Evolutionary conservation across 1,140 invertebrate genomes (phyloP).

Genomic region (Colletes gigas): DNA sequence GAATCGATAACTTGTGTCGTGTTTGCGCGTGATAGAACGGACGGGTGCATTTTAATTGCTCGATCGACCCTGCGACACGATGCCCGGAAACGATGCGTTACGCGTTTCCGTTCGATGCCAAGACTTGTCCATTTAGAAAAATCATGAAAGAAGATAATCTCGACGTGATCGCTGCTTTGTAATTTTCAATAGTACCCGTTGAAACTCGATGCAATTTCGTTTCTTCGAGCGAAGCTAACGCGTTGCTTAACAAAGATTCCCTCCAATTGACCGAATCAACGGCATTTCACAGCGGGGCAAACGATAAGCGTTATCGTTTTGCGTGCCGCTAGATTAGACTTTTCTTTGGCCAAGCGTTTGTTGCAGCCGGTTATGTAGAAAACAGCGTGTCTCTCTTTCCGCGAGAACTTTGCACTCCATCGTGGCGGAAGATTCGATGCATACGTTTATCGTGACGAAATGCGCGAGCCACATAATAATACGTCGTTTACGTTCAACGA

Average conservation of each 20-base stretch:
- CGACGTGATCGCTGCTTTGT: not conserved
- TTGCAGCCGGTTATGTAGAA: slow-evolving; percentile 36
- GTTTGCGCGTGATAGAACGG: too few relatives aligned
- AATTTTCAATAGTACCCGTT: slow-evolving; percentile 8
- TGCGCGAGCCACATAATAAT: not conserved
- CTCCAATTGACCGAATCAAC: slow-evolving; percentile 39
- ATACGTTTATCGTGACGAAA: slow-evolving; percentile 21
- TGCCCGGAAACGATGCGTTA: too few relatives aligned
- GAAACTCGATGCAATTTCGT: not conserved
- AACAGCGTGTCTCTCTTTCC: slow-evolving; percentile 11
- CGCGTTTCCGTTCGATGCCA: too few relatives aligned
- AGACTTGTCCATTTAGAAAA: too few relatives aligned
- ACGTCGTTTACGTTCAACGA: too few relatives aligned
- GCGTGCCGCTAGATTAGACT: not conserved
- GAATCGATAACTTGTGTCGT: too few relatives aligned
- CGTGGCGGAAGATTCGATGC: slow-evolving; percentile 30
- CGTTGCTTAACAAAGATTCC: not conserved
- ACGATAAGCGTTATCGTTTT: slow-evolving; percentile 46
- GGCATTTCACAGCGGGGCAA: not conserved
- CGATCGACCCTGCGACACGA: too few relatives aligned
- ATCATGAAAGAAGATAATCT: too few relatives aligned
- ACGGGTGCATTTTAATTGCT: too few relatives aligned
- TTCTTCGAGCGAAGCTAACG: not conserved
- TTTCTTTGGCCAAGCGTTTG: slow-evolving; percentile 21
- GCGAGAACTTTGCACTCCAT: slow-evolving; percentile 28